Evolutionary conservation across 2,888 invertebrate genomes (phyloP).

Genomic region (Protodeltote pygarga): DNA sequence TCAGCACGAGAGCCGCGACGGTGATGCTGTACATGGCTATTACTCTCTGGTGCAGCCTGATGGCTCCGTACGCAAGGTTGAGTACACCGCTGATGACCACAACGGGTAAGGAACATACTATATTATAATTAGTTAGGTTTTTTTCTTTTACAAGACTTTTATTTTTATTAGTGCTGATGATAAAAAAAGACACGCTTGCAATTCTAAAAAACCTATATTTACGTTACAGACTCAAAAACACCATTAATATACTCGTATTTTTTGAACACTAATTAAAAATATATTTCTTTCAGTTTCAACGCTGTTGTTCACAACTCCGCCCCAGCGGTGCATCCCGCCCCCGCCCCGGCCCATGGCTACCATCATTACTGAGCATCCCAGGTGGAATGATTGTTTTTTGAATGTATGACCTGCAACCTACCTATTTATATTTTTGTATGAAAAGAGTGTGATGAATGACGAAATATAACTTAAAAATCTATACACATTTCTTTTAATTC

Average conservation of each 20-base stretch:
- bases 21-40: slow-evolving; percentile 78
- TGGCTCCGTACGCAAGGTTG: slow-evolving; percentile 82
- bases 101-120: slow-evolving; percentile 70
- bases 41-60: slow-evolving; percentile 84
- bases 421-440: slow-evolving; percentile 59
- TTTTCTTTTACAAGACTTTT: not conserved
- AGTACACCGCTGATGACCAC: slow-evolving; percentile 84
- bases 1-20: slow-evolving; percentile 76
- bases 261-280: slow-evolving; percentile 26
- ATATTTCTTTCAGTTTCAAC: slow-evolving; percentile 71
- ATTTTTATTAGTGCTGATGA: too few species aligned
- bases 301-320: slow-evolving; percentile 81
- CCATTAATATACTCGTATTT: too few species aligned
- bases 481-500: slow-evolving; percentile 9
- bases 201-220: too few species aligned
- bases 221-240: too few species aligned
- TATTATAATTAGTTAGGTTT: too few species aligned
- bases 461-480: slow-evolving; percentile 31
- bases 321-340: slow-evolving; percentile 71
- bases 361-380: slow-evolving; percentile 60
- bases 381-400: slow-evolving; percentile 14
- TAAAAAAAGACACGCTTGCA: too few species aligned
- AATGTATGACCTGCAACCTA: slow-evolving; percentile 36
- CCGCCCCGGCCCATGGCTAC: slow-evolving; percentile 61
- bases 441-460: slow-evolving; percentile 19